Evolutionary conservation across 64 coral and sea anemone genomes (phyloP).

Genomic region (Pachyseris speciosa): DNA sequence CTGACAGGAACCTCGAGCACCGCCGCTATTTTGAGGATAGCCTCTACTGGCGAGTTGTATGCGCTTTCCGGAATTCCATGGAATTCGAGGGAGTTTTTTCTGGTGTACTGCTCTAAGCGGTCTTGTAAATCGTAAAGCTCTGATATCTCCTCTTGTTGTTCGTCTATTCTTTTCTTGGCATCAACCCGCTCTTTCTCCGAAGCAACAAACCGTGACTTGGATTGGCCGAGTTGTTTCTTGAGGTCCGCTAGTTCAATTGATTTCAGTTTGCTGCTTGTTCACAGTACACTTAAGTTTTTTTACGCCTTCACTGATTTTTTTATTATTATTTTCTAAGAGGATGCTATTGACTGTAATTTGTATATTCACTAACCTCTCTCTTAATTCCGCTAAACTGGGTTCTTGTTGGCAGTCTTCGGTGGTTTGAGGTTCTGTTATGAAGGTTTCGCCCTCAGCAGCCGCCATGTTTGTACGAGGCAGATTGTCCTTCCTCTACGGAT

Average conservation of each 20-base stretch:
- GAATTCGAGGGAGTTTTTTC: background rate
- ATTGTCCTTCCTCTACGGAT: background rate
- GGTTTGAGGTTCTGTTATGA: background rate
- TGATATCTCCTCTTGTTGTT: background rate
- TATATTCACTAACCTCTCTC: background rate
- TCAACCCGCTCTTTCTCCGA: background rate
- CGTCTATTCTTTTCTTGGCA: background rate
- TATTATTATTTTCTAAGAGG: background rate
- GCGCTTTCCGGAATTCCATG: background rate
- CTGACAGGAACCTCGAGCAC: background rate
- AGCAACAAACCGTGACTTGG: background rate
- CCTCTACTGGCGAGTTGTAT: background rate
- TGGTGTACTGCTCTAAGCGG: background rate
- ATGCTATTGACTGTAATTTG: background rate
- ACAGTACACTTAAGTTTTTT: background rate
- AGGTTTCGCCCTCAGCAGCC: background rate
- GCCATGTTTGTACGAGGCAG: background rate
- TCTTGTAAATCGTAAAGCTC: background rate
- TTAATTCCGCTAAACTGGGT: background rate
- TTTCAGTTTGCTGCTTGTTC: background rate
- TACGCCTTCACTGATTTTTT: background rate
- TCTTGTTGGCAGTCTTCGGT: background rate
- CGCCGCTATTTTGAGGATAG: background rate
- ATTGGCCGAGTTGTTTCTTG: background rate
- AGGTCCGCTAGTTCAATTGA: background rate